Conservation (phyloP, 2,113 vertebrate species). For the Murina feae region DNA sequence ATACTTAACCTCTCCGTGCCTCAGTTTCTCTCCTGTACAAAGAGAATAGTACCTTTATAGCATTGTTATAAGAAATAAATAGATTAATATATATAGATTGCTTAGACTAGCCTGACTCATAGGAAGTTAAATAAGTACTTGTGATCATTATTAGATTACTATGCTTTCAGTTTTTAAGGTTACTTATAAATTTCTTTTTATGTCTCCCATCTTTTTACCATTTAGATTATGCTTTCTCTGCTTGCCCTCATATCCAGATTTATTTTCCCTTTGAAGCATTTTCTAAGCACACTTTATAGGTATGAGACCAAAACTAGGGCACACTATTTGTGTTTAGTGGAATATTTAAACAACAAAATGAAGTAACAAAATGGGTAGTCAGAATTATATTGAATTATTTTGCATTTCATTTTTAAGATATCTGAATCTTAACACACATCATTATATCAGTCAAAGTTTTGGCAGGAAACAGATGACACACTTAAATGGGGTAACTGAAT, state of each 20-base stretch:
- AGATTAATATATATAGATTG: neutral
- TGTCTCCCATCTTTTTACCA: neutral
- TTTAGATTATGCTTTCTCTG: neutral
- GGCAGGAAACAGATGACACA: neutral
- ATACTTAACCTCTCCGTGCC: neutral
- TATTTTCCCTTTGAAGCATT: neutral
- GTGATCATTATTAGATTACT: neutral
- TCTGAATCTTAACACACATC: neutral
- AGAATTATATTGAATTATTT: neutral
- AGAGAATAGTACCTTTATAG: neutral
- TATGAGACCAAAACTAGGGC: neutral
- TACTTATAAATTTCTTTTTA: neutral
- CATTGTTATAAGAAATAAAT: neutral
- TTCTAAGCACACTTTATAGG: neutral
- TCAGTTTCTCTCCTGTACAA: neutral
- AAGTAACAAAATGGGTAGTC: neutral
- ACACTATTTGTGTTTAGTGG: neutral
- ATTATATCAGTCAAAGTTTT: neutral
- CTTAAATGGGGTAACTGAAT: neutral
- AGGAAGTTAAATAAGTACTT: neutral
- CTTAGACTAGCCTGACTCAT: neutral
- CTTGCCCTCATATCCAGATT: neutral
- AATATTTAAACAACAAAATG: neutral
- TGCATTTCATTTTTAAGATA: constrained; percentile 1
- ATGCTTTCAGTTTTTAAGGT: neutral